Evolutionary conservation across 1,140 invertebrate species (phyloP).

Genomic region (Gyrodactylus bullatarudis): DNA sequence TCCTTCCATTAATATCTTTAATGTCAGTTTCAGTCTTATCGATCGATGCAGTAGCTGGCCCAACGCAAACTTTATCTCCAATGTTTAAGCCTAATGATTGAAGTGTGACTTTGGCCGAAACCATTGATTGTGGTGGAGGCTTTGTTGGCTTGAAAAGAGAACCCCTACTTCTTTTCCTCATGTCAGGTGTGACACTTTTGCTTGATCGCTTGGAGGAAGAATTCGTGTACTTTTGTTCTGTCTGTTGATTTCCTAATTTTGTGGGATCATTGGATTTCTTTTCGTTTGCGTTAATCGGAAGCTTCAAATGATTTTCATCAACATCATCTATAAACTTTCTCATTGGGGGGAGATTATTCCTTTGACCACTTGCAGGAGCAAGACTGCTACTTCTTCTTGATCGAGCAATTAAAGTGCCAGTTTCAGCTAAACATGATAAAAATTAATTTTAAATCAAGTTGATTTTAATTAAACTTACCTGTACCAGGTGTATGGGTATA

Average conservation of each 20-base stretch:
- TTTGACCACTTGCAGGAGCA: neutral
- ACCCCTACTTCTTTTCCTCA: neutral
- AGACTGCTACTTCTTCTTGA: neutral
- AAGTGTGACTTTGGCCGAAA: constrained; percentile 23
- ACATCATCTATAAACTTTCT: neutral
- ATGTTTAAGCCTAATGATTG: constrained; percentile 22
- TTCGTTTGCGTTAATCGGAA: no score
- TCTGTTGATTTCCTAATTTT: no score
- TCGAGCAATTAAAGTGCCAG: neutral
- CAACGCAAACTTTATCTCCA: constrained; percentile 22
- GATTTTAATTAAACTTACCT: neutral
- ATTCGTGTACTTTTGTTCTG: no score
- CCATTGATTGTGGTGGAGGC: constrained; percentile 10
- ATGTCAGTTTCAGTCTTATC: neutral
- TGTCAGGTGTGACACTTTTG: neutral
- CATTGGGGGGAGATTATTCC: neutral
- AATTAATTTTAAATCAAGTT: neutral
- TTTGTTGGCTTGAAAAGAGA: neutral
- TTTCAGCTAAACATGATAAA: neutral
- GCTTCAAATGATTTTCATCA: neutral
- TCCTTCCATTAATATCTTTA: constrained; percentile 11
- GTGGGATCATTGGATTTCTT: no score
- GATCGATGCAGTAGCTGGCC: neutral
- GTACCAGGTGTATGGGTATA: neutral
- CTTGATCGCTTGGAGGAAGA: no score